A percentile compares a stretch with the other conserved stretches of the same genome.
Conservation (phyloP, 2,888 invertebrate species). For the Drosophila silvestris region DNA sequence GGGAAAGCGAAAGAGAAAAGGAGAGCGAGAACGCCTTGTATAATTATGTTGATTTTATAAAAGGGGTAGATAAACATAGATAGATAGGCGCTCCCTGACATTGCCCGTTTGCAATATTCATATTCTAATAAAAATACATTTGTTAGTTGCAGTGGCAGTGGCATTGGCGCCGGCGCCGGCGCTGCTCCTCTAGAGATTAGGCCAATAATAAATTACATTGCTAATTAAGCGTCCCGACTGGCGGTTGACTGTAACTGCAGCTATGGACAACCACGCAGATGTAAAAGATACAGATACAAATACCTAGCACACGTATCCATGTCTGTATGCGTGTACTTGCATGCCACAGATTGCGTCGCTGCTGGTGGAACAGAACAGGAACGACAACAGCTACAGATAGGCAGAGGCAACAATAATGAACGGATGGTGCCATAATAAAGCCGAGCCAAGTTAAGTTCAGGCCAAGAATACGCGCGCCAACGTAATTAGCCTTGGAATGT, state of each 20-base stretch:
- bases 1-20: background rate
- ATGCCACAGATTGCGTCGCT: constrained; percentile 64
- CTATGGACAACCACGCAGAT: constrained; percentile 73
- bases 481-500: constrained; percentile 81
- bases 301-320: constrained; percentile 18
- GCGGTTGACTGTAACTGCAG: constrained; percentile 30
- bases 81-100: constrained; percentile 33
- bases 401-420: constrained; percentile 62
- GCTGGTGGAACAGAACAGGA: constrained; percentile 15
- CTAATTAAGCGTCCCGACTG: constrained; percentile 70
- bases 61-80: constrained; percentile 44
- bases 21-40: constrained; percentile 1
- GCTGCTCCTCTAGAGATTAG: constrained; percentile 62
- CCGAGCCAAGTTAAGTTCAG: constrained; percentile 37
- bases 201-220: constrained; percentile 75
- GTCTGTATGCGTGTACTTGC: constrained; percentile 29
- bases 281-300: constrained; percentile 65
- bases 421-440: constrained; percentile 63
- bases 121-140: constrained; percentile 75
- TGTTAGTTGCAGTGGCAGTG: constrained; percentile 71
- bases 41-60: constrained; percentile 69
- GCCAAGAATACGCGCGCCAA: constrained; percentile 57
- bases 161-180: constrained; percentile 46
- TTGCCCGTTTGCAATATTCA: constrained; percentile 42
- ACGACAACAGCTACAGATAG: constrained; percentile 14